These are phyloP conservation scores for Cepaea hortensis DNA, from an alignment of 2,888 invertebrate genomes.

Conservation along the genomic window DNA sequence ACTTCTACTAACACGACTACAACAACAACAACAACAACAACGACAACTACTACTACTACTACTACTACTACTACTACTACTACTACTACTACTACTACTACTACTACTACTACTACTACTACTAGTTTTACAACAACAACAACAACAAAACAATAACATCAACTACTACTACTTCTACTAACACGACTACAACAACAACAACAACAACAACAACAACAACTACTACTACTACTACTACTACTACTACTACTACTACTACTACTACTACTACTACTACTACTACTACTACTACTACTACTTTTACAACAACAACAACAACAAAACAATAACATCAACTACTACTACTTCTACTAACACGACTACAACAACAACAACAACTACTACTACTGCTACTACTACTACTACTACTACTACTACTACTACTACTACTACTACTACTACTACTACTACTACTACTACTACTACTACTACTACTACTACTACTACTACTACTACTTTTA, in stretches of 20 bases:
- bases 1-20: no score
- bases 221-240: conserved; percentile 24
- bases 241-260: conserved; percentile 12
- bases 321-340: no score
- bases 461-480: conserved; percentile 12
- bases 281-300: no score
- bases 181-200: no score
- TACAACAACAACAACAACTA: not conserved
- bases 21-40: conserved; percentile 30
- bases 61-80: conserved; percentile 38
- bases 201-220: no score
- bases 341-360: no score
- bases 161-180: no score
- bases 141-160: no score
- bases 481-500: not conserved
- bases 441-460: not conserved
- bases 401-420: conserved; percentile 23
- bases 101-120: conserved; percentile 39
- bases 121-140: no score
- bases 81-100: conserved; percentile 41
- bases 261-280: not conserved
- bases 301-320: not conserved
- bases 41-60: conserved; percentile 34
- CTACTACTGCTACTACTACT: conserved; percentile 16
- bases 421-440: not conserved